Conservation (phyloP, 2,797 vertebrate species). For the Chaenodraco wilsoni region DNA sequence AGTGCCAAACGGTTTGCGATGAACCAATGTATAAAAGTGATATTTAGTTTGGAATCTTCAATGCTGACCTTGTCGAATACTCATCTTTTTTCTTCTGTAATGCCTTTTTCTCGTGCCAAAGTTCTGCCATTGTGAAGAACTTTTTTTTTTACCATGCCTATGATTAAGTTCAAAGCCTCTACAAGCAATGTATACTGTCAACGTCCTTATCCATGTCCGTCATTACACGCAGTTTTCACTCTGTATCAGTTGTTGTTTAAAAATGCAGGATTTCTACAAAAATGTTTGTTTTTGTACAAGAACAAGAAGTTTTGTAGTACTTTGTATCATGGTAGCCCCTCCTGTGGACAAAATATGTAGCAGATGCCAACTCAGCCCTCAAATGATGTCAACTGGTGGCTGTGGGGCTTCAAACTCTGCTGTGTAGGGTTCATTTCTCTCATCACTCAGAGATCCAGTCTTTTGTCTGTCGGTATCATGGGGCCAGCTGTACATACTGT, state of each 20-base stretch:
- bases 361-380: conserved; percentile 74
- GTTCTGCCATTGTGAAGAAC: conserved; percentile 77
- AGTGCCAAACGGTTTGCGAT: conserved; percentile 67
- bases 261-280: conserved; percentile 83
- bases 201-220: conserved; percentile 45
- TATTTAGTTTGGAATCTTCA: conserved; percentile 68
- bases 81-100: conserved; percentile 73
- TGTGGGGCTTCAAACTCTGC: conserved; percentile 69
- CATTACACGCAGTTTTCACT: conserved; percentile 62
- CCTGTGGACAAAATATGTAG: conserved; percentile 79
- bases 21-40: conserved; percentile 70
- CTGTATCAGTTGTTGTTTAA: conserved; percentile 76
- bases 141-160: conserved; percentile 69
- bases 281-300: conserved; percentile 85
- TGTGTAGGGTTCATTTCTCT: conserved; percentile 69
- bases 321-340: conserved; percentile 84
- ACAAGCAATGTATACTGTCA: conserved; percentile 64
- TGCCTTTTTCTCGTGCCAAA: conserved; percentile 80
- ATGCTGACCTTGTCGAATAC: conserved; percentile 61
- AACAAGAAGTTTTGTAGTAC: conserved; percentile 85
- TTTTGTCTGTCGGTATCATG: conserved; percentile 53
- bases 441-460: conserved; percentile 55
- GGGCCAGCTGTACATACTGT: conserved; percentile 53
- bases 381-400: conserved; percentile 53
- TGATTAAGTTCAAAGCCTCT: conserved; percentile 68